phyloP scores from a whole-genome alignment of 2,113 vertebrate species.

The Pheucticus melanocephalus region DNA sequence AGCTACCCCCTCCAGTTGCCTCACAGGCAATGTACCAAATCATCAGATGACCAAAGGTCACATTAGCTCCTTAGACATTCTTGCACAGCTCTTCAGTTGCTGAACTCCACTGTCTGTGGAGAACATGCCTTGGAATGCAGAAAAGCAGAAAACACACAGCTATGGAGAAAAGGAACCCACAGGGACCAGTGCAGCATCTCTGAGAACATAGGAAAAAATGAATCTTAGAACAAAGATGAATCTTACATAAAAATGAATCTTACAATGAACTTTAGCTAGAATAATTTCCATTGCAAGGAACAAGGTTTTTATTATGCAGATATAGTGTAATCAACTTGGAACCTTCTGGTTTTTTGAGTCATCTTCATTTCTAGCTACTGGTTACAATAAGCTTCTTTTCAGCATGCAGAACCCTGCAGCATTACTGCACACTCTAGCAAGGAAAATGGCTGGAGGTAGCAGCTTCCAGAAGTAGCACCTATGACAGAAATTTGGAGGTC shows the following conservation, averaged over 20 bases:
- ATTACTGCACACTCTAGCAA: not conserved
- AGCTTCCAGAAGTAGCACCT: not conserved
- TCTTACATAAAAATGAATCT: not conserved
- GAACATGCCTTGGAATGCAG: not conserved
- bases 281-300: not conserved
- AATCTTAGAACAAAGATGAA: not conserved
- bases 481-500: not conserved
- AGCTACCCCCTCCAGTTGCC: not conserved
- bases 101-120: not conserved
- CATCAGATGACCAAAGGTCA: not conserved
- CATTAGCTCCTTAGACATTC: not conserved
- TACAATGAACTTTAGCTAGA: not conserved
- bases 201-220: not conserved
- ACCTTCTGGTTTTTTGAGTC: not conserved
- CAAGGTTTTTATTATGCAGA: not conserved
- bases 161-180: not conserved
- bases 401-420: fast-evolving
- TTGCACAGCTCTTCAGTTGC: not conserved
- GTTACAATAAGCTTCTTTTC: not conserved
- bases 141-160: not conserved
- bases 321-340: not conserved
- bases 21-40: not conserved
- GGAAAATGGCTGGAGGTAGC: not conserved
- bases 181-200: not conserved
- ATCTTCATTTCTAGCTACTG: not conserved